Evolutionary conservation across 2,113 vertebrate genomes (phyloP).

Genomic region (Ia io): DNA sequence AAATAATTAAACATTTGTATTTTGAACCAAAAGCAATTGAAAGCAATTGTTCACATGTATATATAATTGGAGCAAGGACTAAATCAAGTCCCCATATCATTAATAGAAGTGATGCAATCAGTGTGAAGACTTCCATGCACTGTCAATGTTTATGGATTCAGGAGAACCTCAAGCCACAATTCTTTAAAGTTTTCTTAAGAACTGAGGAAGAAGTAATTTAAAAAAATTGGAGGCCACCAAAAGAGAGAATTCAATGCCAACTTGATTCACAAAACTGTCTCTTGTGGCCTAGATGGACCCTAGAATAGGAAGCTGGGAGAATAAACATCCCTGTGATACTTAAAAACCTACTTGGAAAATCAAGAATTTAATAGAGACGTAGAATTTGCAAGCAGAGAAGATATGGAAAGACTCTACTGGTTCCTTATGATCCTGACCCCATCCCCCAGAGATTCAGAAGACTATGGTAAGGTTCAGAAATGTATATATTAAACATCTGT

Average conservation of each 20-base stretch:
- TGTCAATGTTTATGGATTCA: neutral
- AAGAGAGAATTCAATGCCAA: neutral
- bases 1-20: neutral
- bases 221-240: neutral
- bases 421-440: neutral
- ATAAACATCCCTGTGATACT: neutral
- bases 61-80: neutral
- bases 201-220: neutral
- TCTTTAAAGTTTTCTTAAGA: slow-evolving; percentile 29
- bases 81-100: neutral
- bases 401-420: neutral
- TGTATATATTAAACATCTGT: neutral
- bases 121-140: neutral
- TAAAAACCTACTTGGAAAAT: neutral
- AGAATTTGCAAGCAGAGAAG: neutral
- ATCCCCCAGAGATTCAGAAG: neutral
- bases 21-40: neutral
- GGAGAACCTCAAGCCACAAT: neutral
- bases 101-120: neutral
- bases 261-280: slow-evolving; percentile 34
- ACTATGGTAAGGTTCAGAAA: neutral
- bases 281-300: neutral
- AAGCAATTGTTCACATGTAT: neutral
- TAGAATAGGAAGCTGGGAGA: neutral
- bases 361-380: neutral